Base-by-base conservation (phyloP, 2,113 vertebrate species). In the human region DNA sequence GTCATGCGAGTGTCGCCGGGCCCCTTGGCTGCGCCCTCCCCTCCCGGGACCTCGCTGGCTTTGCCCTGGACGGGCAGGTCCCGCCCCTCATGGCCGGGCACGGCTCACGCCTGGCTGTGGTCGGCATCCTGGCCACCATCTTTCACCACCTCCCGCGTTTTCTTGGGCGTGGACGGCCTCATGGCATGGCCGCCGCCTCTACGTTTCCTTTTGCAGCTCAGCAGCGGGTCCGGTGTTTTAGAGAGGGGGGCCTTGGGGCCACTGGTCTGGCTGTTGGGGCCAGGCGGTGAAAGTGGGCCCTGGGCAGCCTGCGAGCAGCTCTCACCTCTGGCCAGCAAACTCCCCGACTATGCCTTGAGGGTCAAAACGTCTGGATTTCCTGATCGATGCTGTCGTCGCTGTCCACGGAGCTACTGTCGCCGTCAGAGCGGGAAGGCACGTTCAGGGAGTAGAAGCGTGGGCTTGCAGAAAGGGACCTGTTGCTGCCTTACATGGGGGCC, bases 301-400 rank as follows among this genome's bases (percentile, higher is more conserved):
- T 88, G 98, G 1, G 85, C 5, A 1, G 98, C 76, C 35, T 0
- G 97, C 0, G 97, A 94, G 78, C 93, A 43, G 89, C 75, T 40
- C 23, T 97, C 96, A 9, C 90, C 22, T 61, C 95, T 96, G 30
- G 98, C 55, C 73, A 96, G 97, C 92, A 98, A 97, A 83, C 98
- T 98, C 87, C 99, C 98, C 3, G 99, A 98, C 97, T 99, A 99
- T 0, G 99, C 99, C 97, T 99, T 99, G 95, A 99, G 98, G 89
- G 99, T 99, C 82, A 99, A 97, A 95, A 99, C 0, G 98, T 99
- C 50, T 99, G 98, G 97, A 99, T 99, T 97, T 99, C 99, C 95
- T 99, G 99, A 96, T 99, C 99, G 10, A 99, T 99, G 40, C 99
- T 99, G 66, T 99, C 99, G 11, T 99, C 99, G 0, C 99, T 99